Evolutionary conservation across 2,797 vertebrate genomes (phyloP), one percentile per base, ranked within the genome.

Genomic region (Sphenopsis melanotis): DNA sequence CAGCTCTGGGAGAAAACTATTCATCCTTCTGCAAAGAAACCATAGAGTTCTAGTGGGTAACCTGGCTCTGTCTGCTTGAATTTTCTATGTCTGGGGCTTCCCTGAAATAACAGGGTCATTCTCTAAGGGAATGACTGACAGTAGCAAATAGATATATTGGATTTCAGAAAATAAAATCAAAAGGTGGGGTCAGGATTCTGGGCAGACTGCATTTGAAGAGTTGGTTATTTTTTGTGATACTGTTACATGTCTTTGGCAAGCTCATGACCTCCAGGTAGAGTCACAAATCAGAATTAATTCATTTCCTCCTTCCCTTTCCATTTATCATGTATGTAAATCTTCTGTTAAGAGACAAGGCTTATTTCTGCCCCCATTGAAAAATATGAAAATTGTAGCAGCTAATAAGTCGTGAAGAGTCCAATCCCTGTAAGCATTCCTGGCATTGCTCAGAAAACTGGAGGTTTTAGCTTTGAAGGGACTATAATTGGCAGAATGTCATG

Each of bases 131-230:
- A 37, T 71, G 57, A 34, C 42, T 87, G 34, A 53, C 57, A 60
- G 16, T 6, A 78, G 52, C 47, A 64, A 80, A 74, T 80, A 39
- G 36, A 79, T 74, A 36, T 39, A 83, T 50, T 72, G 20, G 57
- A 82, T 85, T 93, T 86, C 71, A 85, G 75, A 85, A 84, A 76
- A 91, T 15, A 82, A 79, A 79, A 72, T 84, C 78, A 76, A 46
- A 95, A 94, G 56, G 12, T 1, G 0, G n/a, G 50, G 42, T 79
- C 87, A 83, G 36, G 32, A 55, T 71, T 85, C 64, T 12, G 59
- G 42, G 47, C 36, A 88, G n/a, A 69, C 21, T 42, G 36, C 39
- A 47, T 50, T 69, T 84, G 47, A 55, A 69, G 36, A 69, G 42
- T 6, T 82, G 42, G 19, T 34, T 63, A 4, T 42, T 52, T 66